Conservation (phyloP, 2,113 vertebrate species). For the Rhineura floridana region DNA sequence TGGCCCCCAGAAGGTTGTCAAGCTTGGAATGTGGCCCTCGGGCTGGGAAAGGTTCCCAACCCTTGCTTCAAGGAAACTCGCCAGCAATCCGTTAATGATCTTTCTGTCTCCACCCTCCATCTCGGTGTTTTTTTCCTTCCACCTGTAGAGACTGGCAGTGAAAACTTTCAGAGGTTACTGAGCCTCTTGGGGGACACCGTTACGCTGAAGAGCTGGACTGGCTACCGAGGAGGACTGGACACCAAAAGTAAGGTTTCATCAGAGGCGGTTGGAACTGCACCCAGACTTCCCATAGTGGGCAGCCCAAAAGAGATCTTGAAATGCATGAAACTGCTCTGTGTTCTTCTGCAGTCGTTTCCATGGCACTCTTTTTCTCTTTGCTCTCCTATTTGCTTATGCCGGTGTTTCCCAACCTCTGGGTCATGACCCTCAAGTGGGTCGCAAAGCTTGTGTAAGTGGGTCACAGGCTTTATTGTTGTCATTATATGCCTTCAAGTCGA, state of each 20-base stretch:
- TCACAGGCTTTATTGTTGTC: too few species aligned
- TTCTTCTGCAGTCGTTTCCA: too few species aligned
- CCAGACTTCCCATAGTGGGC: neutral
- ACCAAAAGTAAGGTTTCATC: slow-evolving; percentile 89
- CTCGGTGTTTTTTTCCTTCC: slow-evolving; percentile 29
- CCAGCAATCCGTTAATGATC: neutral
- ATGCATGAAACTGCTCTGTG: neutral
- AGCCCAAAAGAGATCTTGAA: too few species aligned
- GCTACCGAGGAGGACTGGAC: slow-evolving; percentile 96
- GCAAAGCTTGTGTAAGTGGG: too few species aligned
- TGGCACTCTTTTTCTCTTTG: too few species aligned
- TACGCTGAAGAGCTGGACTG: slow-evolving; percentile 94
- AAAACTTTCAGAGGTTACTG: slow-evolving; percentile 92
- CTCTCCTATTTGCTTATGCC: neutral
- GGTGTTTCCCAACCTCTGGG: too few species aligned
- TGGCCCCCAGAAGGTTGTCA: too few species aligned
- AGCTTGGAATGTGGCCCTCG: too few species aligned
- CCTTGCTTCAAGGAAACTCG: neutral
- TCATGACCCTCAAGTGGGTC: too few species aligned
- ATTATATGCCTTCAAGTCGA: too few species aligned
- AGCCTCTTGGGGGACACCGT: slow-evolving; percentile 90
- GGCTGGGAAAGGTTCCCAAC: too few species aligned
- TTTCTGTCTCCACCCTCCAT: neutral
- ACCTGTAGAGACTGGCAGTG: slow-evolving; percentile 88
- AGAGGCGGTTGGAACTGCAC: neutral